Evolutionary conservation across 2,113 vertebrate genomes (phyloP).

Genomic region (Zosterops hypoxanthus): DNA sequence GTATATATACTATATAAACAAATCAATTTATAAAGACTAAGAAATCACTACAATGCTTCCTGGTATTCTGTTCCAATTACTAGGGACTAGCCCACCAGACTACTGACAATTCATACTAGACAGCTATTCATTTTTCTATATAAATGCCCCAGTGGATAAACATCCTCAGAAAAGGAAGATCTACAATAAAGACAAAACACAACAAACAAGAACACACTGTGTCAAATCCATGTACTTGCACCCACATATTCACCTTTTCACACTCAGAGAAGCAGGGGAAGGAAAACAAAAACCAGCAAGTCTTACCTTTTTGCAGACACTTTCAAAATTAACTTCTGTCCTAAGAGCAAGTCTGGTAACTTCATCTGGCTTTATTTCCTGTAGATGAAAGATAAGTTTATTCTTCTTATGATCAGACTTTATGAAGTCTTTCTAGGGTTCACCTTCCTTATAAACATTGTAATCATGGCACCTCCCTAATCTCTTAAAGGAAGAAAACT

Average conservation of each 20-base stretch:
- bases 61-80: not conserved
- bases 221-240: not conserved
- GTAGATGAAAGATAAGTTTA: not conserved
- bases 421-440: not conserved
- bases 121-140: not conserved
- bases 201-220: not conserved
- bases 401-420: not conserved
- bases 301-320: slow-evolving; percentile 84
- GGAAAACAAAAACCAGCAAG: not conserved
- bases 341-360: slow-evolving; percentile 88
- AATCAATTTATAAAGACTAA: not conserved
- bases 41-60: not conserved
- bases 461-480: not conserved
- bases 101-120: not conserved
- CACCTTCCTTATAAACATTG: not conserved
- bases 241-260: not conserved
- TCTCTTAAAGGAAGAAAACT: not conserved
- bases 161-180: not conserved
- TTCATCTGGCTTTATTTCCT: slow-evolving; percentile 82
- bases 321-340: slow-evolving; percentile 85
- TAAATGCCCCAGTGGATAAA: not conserved
- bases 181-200: not conserved
- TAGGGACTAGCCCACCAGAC: not conserved
- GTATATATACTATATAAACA: not conserved
- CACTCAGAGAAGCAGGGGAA: not conserved